Evolutionary conservation across 2,888 invertebrate species (phyloP).

Genomic region (Tipula confusa): DNA sequence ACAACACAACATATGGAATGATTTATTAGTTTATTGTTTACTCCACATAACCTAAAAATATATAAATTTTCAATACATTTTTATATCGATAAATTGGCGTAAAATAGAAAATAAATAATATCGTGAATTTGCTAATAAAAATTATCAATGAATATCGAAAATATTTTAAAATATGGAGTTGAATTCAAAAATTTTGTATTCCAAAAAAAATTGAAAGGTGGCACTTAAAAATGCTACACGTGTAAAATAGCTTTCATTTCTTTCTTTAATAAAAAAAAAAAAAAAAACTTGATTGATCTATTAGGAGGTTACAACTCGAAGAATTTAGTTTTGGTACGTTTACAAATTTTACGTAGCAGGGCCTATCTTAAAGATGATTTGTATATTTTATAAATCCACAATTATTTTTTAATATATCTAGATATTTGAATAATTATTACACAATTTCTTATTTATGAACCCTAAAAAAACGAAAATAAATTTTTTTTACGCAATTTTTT

Average conservation of each 20-base stretch:
- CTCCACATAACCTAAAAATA: background rate
- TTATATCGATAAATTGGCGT: background rate
- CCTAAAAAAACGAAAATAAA: background rate
- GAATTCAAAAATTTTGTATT: background rate
- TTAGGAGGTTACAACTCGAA: background rate
- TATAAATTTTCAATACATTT: background rate
- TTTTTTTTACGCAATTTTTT: no score
- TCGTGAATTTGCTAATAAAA: background rate
- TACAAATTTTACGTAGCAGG: background rate
- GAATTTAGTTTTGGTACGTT: background rate
- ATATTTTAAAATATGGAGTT: background rate
- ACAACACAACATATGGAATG: background rate
- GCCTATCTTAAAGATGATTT: background rate
- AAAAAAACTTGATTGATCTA: slow-evolving; percentile 21
- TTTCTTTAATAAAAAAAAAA: background rate
- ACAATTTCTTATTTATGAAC: background rate
- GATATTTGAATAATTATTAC: background rate
- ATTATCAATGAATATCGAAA: background rate
- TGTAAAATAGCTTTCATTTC: slow-evolving; percentile 5
- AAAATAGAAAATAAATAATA: background rate
- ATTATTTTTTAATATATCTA: background rate
- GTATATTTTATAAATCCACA: background rate
- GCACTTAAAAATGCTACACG: slow-evolving; percentile 25
- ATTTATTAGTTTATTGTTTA: slow-evolving; percentile 14
- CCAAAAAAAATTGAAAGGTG: background rate